phyloP scores from a whole-genome alignment of 2,888 invertebrate species.

The Brassicogethes aeneus region DNA sequence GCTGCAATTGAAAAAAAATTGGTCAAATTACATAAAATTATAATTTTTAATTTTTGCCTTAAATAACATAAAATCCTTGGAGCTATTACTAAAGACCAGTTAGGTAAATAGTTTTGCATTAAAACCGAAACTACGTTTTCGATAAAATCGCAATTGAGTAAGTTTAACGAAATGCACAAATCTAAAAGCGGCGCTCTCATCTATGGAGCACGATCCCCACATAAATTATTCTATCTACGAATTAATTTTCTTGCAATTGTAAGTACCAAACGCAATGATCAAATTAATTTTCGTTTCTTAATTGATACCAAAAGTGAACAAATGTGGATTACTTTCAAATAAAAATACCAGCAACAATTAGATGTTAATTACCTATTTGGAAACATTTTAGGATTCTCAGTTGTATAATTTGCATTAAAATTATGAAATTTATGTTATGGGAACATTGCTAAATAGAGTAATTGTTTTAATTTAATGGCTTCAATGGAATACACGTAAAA shows the following conservation, averaged over 20 bases:
- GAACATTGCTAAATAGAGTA: constrained; percentile 15
- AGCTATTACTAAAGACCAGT: too few relatives aligned
- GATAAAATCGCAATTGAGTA: not conserved
- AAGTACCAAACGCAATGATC: not conserved
- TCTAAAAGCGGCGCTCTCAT: not conserved
- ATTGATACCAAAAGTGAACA: not conserved
- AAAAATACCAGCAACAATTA: constrained; percentile 13
- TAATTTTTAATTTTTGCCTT: too few relatives aligned
- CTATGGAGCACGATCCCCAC: not conserved
- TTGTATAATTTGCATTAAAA: constrained; percentile 16
- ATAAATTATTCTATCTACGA: constrained; percentile 1
- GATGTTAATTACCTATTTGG: constrained; percentile 23
- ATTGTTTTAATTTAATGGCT: constrained; percentile 12
- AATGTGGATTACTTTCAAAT: constrained; percentile 11
- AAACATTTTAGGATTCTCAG: constrained; percentile 21
- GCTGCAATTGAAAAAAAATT: too few relatives aligned
- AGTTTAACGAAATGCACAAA: not conserved
- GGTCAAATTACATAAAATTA: too few relatives aligned
- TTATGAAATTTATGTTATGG: constrained; percentile 17
- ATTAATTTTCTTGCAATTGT: not conserved
- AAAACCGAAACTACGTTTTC: too few relatives aligned
- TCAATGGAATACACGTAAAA: constrained; percentile 5
- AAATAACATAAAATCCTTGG: too few relatives aligned
- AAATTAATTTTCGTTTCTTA: not conserved
- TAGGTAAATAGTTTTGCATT: too few relatives aligned